Evolutionary conservation across 1,140 invertebrate species (phyloP).

Genomic region (Hypothenemus hampei): DNA sequence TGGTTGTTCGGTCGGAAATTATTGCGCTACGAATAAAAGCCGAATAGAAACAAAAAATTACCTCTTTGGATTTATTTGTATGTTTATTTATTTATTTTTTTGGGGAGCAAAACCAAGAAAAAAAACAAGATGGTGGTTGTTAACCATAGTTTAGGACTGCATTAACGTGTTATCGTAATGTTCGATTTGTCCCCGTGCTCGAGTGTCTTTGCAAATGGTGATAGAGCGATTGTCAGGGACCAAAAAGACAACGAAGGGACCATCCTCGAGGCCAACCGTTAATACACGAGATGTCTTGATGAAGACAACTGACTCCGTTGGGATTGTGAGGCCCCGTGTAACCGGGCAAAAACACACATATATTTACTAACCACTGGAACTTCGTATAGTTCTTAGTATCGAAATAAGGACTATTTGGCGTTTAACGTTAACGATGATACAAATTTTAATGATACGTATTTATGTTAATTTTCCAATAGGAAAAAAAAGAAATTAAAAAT

Average conservation of each 20-base stretch:
- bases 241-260: constrained; percentile 19
- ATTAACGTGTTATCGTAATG: constrained; percentile 35
- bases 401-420: too few relatives aligned
- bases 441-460: too few relatives aligned
- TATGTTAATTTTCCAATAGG: too few relatives aligned
- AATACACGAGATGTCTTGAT: constrained; percentile 44
- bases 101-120: too few relatives aligned
- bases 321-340: constrained; percentile 9
- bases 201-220: constrained; percentile 40
- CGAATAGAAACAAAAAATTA: too few relatives aligned
- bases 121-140: too few relatives aligned
- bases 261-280: constrained; percentile 29
- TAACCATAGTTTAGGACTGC: constrained; percentile 1
- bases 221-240: constrained; percentile 33
- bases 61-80: too few relatives aligned
- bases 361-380: too few relatives aligned
- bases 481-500: neutral
- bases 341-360: constrained; percentile 22
- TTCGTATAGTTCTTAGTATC: too few relatives aligned
- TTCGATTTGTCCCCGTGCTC: constrained; percentile 41
- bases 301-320: constrained; percentile 43
- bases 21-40: constrained; percentile 30
- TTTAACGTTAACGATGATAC: too few relatives aligned
- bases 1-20: constrained; percentile 29
- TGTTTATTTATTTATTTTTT: too few relatives aligned